Percentiles rank a stretch among this genome's conserved stretches.
Evolutionary conservation across 2,888 invertebrate species (phyloP).

Genomic region (Suillia variegata): DNA sequence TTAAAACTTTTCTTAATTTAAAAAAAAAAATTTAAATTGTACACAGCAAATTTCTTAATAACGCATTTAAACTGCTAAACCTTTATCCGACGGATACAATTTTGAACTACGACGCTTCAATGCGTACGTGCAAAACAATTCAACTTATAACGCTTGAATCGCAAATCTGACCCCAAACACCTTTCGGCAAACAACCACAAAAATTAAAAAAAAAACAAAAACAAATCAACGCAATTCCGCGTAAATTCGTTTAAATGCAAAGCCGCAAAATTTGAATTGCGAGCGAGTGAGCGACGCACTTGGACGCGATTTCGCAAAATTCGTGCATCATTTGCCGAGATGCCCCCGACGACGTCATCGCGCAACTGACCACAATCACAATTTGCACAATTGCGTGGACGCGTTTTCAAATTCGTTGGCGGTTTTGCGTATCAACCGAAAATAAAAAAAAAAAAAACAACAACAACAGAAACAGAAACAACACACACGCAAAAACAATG

Average conservation of each 20-base stretch:
- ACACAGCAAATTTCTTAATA: too few species aligned
- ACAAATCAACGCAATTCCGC: too few species aligned
- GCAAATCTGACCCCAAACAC: neutral
- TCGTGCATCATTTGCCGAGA: neutral
- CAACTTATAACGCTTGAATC: too few species aligned
- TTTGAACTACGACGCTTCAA: too few species aligned
- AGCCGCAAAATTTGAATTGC: neutral
- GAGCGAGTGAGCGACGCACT: neutral
- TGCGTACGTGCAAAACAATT: too few species aligned
- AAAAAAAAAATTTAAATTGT: too few species aligned
- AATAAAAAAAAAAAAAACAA: neutral
- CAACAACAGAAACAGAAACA: neutral
- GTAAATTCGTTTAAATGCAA: neutral
- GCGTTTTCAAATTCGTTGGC: neutral
- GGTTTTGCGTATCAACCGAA: neutral
- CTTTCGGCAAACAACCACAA: neutral
- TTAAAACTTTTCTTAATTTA: too few species aligned
- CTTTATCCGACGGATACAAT: too few species aligned
- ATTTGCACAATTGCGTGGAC: too few species aligned
- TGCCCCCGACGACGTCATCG: neutral
- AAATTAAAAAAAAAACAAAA: too few species aligned
- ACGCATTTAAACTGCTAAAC: too few species aligned
- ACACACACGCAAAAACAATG: neutral
- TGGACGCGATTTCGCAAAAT: neutral
- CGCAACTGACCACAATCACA: constrained; percentile 1